Evolutionary conservation across 2,113 vertebrate genomes (phyloP).

Genomic region (Neoarius graeffei): DNA sequence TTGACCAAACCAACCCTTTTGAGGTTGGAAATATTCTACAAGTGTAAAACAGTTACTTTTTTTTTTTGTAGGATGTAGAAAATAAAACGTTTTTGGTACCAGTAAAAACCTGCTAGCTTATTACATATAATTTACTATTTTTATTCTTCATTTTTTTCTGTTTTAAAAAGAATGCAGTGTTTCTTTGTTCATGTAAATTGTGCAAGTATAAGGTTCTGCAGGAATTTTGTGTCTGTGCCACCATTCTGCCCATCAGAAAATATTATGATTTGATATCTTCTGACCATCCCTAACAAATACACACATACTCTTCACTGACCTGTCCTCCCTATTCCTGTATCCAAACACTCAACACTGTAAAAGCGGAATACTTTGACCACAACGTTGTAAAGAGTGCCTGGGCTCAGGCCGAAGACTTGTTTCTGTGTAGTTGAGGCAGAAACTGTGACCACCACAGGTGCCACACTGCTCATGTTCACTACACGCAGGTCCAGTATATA

Average conservation of each 20-base stretch:
- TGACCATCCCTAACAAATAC: background rate
- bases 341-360: constrained; percentile 53
- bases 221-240: background rate
- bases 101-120: background rate
- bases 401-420: constrained; percentile 60
- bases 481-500: constrained; percentile 72
- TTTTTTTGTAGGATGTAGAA: background rate
- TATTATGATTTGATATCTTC: background rate
- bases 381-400: constrained; percentile 67
- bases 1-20: background rate
- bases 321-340: constrained; percentile 52
- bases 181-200: background rate
- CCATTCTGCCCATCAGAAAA: background rate
- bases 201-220: background rate
- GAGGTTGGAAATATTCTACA: background rate
- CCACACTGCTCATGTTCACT: constrained; percentile 52
- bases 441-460: constrained; percentile 63
- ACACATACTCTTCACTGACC: constrained; percentile 56
- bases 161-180: background rate
- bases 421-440: background rate
- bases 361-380: constrained; percentile 68
- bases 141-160: background rate
- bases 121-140: background rate
- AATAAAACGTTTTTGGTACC: background rate
- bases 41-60: background rate